Base-by-base conservation (phyloP, 2,797 vertebrate genomes). In the Ctenopoma kingsleyae region DNA sequence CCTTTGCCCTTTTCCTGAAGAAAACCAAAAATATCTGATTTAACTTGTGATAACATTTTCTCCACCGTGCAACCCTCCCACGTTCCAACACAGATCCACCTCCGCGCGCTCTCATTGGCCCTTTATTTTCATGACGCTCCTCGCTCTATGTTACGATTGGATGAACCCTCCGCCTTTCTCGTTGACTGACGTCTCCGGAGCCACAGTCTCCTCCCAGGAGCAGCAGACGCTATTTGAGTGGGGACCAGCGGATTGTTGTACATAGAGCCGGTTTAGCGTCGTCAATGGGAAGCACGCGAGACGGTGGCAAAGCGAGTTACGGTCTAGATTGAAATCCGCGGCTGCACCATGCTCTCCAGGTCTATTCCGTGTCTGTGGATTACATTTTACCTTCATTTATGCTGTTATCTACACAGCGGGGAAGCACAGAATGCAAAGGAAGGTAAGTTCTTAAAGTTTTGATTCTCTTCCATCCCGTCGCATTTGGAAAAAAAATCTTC, bases 381-480 rank as follows among this genome's bases (percentile, higher is more conserved):
- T 96, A 96, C 95, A 82, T 85, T 96, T 77, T 95, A 91, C 93
- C 94, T 96, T 85, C 94, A 94, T 92, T 80, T 97, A 70, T 94
- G 95, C 87, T 94, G 93, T 71, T 94, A 88, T 78, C 90, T 94
- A 85, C 92, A 89, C 92, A 89, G 91, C 84, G 97, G 94, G 89
- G 93, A 95, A 80, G 95, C 97, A 75, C 98, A 98, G 91, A 97
- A 96, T 91, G 95, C 95, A 19, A 97, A 97, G 94, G 97, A 98
- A 97, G 98, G 98, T 98, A 94, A 98, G 96, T 93, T 93, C 56
- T 17, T 86, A 95, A 98, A 98, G 95, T 95, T 97, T 95, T 77
- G 92, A 92, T 85, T 89, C 86, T 80, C 83, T 86, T 81, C 50
- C 69, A 64, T 74, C 70, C 64, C 80, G 2, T 16, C 46, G 58